Base-by-base conservation (phyloP, 1,140 invertebrate species). In the Sipha flava region DNA sequence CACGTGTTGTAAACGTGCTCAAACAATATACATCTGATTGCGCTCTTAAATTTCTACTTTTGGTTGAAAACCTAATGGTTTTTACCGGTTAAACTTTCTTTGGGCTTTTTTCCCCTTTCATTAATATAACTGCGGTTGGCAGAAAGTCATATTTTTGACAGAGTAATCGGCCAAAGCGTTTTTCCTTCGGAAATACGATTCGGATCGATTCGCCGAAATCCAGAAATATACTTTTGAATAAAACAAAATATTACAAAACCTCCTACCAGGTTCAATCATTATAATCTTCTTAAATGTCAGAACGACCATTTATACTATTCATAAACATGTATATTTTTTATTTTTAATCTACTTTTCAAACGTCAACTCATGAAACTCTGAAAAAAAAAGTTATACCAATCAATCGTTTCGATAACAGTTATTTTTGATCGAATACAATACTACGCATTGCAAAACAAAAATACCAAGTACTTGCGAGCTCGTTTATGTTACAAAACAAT, bases 91-190 rank as follows among this genome's bases (percentile, higher is more conserved):
- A 43, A 66, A 26, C 64, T 66, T 66, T n/a, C n/a, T 66, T 43
- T 6, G 64, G 16, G 62, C n/a, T n/a, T n/a, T n/a, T 40, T 16
- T 66, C 23, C 64, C 43, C 43, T 66, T 43, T 23, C 10, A 43
- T 43, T 26, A 66, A 43, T 14, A 43, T 5, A 34, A 43, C 37
- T 43, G 64, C 16, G 12, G 21, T 26, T 66, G 64, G 64, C 37
- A 66, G 64, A 66, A 66, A 26, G 64, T 66, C 64, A 23, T 40
- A 66, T 66, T 66, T 66, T 66, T 23, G n/a, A 66, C 37, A 66
- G 4, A 14, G 34, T 23, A 66, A 66, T 66, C 37, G 23, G 21
- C 10, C 43, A 43, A 40, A 40, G 40, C 37, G 37, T 26, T 66
- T n/a, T n/a, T 66, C 10, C 64, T 40, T 43, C 6, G 21, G 2